Conservation (phyloP, 2,797 vertebrate species). For the Nannoperca australis region DNA sequence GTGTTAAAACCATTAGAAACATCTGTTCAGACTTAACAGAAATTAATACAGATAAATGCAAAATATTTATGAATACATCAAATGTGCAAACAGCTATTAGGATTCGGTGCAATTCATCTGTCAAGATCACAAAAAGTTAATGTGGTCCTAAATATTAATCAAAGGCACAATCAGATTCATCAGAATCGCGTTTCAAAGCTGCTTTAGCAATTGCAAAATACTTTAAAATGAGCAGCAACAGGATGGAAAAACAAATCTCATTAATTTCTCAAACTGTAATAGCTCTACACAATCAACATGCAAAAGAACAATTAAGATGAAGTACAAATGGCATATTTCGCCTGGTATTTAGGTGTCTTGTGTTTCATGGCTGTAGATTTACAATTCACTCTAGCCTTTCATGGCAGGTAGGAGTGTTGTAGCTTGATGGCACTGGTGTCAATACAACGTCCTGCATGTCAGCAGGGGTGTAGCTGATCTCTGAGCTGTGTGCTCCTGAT, state of each 20-base stretch:
- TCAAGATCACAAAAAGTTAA: not conserved
- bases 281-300: not conserved
- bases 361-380: not conserved
- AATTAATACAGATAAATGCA: not conserved
- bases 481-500: constrained; percentile 72
- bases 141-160: not conserved
- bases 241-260: not conserved
- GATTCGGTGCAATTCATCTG: constrained; percentile 12
- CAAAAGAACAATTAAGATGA: constrained; percentile 2
- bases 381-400: not conserved
- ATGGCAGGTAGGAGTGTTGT: constrained; percentile 36
- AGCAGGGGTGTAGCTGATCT: constrained; percentile 83
- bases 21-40: not conserved
- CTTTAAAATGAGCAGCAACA: constrained; percentile 10
- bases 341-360: not conserved
- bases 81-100: constrained; percentile 20
- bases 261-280: not conserved
- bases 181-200: constrained; percentile 13
- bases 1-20: constrained; percentile 19
- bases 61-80: not conserved
- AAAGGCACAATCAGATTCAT: constrained; percentile 8
- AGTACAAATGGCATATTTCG: not conserved
- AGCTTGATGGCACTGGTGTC: constrained; percentile 39
- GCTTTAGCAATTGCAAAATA: constrained; percentile 12
- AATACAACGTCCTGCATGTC: constrained; percentile 85